Conservation (phyloP, 2,113 vertebrate species). For the Chelonoidis abingdonii region DNA sequence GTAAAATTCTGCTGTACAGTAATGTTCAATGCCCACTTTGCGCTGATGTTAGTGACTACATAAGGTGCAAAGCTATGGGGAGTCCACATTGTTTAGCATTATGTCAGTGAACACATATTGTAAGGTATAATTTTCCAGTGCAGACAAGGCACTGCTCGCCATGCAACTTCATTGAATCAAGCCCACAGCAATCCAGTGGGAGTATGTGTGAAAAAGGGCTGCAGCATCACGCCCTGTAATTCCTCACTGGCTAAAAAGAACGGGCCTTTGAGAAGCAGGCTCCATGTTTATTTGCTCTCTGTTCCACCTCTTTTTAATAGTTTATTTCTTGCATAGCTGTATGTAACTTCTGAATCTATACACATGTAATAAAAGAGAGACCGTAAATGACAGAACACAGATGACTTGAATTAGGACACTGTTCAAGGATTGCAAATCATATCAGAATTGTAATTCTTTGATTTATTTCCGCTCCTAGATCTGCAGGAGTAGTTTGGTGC, state of each 20-base stretch:
- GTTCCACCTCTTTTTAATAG: neutral
- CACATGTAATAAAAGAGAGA: neutral
- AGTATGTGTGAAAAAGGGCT: neutral
- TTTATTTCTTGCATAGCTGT: neutral
- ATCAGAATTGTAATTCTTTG: neutral
- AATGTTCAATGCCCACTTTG: neutral
- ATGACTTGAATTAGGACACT: neutral
- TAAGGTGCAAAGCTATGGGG: neutral
- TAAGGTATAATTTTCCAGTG: neutral
- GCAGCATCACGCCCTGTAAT: neutral
- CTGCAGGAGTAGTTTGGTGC: accelerated
- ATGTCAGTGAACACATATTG: neutral
- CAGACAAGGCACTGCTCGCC: accelerated
- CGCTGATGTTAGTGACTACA: neutral
- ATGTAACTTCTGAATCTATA: neutral
- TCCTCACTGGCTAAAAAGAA: neutral
- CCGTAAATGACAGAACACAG: too few species aligned
- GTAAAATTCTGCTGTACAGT: neutral
- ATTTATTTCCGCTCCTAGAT: neutral
- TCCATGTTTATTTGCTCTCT: neutral
- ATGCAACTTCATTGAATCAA: neutral
- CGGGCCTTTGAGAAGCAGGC: neutral
- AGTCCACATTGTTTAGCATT: neutral
- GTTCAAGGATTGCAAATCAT: neutral
- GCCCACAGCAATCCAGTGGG: neutral